Conservation (phyloP, 2,113 vertebrate genomes). For the Daubentonia madagascariensis region DNA sequence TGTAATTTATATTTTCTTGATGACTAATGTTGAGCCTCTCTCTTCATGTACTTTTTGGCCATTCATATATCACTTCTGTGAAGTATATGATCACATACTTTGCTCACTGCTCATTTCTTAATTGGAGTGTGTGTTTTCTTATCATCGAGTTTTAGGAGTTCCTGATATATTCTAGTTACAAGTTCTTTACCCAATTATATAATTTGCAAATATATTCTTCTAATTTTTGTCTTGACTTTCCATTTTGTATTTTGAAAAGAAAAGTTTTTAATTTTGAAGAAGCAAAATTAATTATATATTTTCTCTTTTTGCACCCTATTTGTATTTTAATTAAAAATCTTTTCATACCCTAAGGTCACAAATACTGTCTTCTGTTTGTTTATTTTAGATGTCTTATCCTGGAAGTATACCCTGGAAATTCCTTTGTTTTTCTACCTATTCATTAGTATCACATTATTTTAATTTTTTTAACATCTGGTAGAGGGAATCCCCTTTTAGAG, state of each 20-base stretch:
- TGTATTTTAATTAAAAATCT: background rate
- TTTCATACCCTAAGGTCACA: background rate
- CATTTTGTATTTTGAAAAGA: background rate
- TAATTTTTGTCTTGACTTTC: background rate
- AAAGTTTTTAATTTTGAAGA: background rate
- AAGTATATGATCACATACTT: background rate
- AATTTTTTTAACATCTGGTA: background rate
- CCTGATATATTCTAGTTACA: background rate
- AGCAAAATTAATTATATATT: background rate
- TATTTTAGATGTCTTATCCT: background rate
- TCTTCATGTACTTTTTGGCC: background rate
- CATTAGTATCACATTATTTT: background rate
- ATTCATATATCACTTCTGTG: background rate
- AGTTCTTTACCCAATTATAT: background rate
- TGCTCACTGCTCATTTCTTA: background rate
- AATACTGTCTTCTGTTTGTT: background rate
- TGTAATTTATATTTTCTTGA: background rate
- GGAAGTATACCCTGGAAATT: background rate
- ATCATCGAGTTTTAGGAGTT: background rate
- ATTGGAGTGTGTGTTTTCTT: background rate
- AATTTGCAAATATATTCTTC: background rate
- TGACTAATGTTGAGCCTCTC: background rate
- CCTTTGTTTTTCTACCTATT: background rate
- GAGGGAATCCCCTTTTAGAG: background rate
- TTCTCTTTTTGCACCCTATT: background rate